phyloP scores from a whole-genome alignment of 2,888 invertebrate species.

The Synanthedon andrenaeformis region DNA sequence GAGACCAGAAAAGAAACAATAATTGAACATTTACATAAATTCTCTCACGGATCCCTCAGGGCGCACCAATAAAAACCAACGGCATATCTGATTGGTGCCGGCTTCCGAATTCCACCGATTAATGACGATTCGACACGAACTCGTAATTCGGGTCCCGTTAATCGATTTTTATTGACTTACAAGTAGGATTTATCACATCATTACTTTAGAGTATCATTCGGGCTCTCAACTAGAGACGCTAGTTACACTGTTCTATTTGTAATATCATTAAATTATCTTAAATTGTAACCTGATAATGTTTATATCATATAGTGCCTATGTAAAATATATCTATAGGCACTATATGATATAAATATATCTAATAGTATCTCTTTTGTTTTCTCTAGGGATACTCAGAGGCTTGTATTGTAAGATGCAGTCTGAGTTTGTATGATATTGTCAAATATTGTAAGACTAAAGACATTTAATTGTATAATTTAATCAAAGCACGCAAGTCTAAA shows the following conservation, averaged over 20 bases:
- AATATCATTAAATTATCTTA: not conserved
- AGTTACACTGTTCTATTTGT: not conserved
- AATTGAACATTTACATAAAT: conserved; percentile 30
- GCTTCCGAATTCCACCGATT: conserved; percentile 35
- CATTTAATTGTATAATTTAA: too few species aligned
- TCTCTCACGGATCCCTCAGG: conserved; percentile 5
- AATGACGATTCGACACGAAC: conserved; percentile 20
- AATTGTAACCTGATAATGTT: not conserved
- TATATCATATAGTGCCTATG: not conserved
- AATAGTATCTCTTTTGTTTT: too few species aligned
- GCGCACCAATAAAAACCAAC: conserved; percentile 16
- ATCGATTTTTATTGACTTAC: conserved; percentile 13
- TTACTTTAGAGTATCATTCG: not conserved
- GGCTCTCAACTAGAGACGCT: not conserved
- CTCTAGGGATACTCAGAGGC: too few species aligned
- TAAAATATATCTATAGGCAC: too few species aligned
- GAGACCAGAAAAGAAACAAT: conserved; percentile 1
- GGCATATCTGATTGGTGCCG: conserved; percentile 17
- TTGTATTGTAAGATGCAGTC: too few species aligned
- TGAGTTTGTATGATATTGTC: too few species aligned
- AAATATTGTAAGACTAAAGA: too few species aligned
- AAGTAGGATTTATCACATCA: not conserved
- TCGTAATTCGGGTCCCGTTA: conserved; percentile 17
- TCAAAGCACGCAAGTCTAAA: too few species aligned
- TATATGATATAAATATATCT: too few species aligned